Base-by-base conservation (phyloP, 2,797 vertebrate species). In the Hapalemur alaotrensis region DNA sequence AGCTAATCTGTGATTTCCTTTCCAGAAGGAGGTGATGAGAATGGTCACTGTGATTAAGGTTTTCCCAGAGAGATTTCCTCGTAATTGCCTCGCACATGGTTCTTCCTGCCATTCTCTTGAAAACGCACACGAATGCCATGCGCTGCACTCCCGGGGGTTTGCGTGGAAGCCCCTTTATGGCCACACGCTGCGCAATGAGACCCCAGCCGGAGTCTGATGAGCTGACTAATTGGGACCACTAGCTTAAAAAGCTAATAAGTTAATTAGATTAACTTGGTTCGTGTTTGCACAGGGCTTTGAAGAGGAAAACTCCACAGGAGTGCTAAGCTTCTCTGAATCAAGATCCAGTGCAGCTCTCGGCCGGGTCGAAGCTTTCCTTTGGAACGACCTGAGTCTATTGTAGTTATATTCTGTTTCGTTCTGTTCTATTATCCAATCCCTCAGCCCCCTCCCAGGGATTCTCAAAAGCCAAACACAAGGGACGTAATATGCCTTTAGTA, bases 241-340 rank as follows among this genome's bases (percentile, higher is more conserved):
- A 96, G 97, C 97, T 98, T 97, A 97, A 97, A 97, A 97, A 98
- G 97, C 98, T 98, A 98, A 98, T 98, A 97, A 98, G 97, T 97
- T 98, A 98, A 98, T 98, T 97, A 98, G 97, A 98, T 98, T 98
- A 98, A 97, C 96, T 98, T 97, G 92, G 85, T 87, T 97, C 92
- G 0, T 97, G 97, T 98, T 98, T 98, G 95, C 97, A 96, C 96
- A 97, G 88, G 93, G 95, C 91, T 98, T 98, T 98, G 95, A 96
- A 96, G 96, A 95, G 70, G 80, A 93, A 97, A 97, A 97, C 96
- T 91, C 97, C 94, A 72, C 81, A 92, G 95, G 94, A 96, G 93
- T 84, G 80, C 67, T 95, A 92, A 97, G 96, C 96, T 78, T 82
- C 85, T 91, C 89, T 91, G 96, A 93, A 83, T 91, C 80, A 54